Base-by-base conservation (phyloP, 2,797 vertebrate species). In the Diceros bicornis region DNA sequence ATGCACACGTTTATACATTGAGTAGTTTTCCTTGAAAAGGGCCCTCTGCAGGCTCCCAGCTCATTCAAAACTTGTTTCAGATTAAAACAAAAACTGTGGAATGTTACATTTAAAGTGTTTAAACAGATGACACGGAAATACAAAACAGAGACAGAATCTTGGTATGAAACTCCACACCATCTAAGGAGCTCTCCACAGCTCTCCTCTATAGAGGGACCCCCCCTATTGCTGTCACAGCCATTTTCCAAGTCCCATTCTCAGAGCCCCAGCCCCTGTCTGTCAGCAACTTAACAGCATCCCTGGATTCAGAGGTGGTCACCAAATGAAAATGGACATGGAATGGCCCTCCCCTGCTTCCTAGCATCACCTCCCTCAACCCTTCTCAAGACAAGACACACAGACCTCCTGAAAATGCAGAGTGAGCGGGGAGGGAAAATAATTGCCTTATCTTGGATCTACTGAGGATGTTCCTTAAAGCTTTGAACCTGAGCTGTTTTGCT, bases 1-100 rank as follows among this genome's bases (percentile, higher is more conserved):
- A 71, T 3, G 7, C n/a, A 64, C 8, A 27, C 27, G 2, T 29
- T 91, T 84, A 20, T 4, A 17, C 0, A 18, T 32, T 44, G 57
- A 91, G 37, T 37, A 27, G 32, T 59, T 74, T 87, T 34, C 66
- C 50, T 96, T 75, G n/a, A 52, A 87, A 69, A 75, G 2, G 50
- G 52, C 68, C 32, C 29, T 61, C 16, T 34, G 59, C n/a, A 75
- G 75, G 62, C 52, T 82, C 29, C 61, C 14, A 55, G 68, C 59
- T 96, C 66, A 75, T 62, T 59, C 17, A 29, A 74, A 91, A 87
- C 50, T 82, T 61, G 69, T 69, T 86, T 75, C 55, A 61, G 75
- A 83, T 75, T 25, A 69, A 82, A 82, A 41, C 41, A 47, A 62
- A 85, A 82, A 69, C 32, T 25, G 37, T 16, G 44, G 52, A 6